Base-by-base conservation (phyloP, 2,797 vertebrate species). In the Echeneis naucrates region DNA sequence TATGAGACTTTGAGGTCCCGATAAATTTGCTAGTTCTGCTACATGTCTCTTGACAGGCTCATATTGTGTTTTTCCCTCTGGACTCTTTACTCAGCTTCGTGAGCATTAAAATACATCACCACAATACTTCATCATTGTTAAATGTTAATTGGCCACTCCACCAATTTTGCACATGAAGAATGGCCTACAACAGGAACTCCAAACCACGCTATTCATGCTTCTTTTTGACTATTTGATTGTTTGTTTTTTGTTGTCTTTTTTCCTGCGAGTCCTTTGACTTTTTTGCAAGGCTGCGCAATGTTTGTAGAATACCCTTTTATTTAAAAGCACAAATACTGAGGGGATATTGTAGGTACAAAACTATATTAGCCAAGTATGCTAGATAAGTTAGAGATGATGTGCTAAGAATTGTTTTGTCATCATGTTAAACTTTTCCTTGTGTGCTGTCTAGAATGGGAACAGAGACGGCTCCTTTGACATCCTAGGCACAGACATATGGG, bases 401-500 rank as follows among this genome's bases (percentile, higher is more conserved):
- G 17, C 5, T 30, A 11, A 23, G n/a, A 54, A 11, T 2, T 44
- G 1, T 56, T 50, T 33, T 63, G 47, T 51, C 24, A 9, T 57
- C 26, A 2, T 5, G 1, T 32, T 72, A 26, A 66, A 79, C 21
- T 56, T 64, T 40, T 38, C 12, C n/a, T 58, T 60, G 16, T 72
- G 54, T 75, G 9, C 35, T 60, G 21, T 70, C 38, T 88, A 99
- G 98, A 99, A 99, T 45, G 97, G 97, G 79, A 98, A 96, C 94
- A 95, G 95, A 91, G 96, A 99, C 0, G 91, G 68, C 60, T 94
- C 95, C 38, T 92, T 97, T 50, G 97, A 99, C 93, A 96, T 99
- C 91, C 92, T 99, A 87, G 98, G 98, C 32, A 99, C 98, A 0
- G 97, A 99, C 83, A 99, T 99, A 89, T 99, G 98, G 98, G 98